Evolutionary conservation across 2,113 vertebrate species (phyloP), one percentile per base, ranked within the genome.

Genomic region (Pseudorasbora parva): DNA sequence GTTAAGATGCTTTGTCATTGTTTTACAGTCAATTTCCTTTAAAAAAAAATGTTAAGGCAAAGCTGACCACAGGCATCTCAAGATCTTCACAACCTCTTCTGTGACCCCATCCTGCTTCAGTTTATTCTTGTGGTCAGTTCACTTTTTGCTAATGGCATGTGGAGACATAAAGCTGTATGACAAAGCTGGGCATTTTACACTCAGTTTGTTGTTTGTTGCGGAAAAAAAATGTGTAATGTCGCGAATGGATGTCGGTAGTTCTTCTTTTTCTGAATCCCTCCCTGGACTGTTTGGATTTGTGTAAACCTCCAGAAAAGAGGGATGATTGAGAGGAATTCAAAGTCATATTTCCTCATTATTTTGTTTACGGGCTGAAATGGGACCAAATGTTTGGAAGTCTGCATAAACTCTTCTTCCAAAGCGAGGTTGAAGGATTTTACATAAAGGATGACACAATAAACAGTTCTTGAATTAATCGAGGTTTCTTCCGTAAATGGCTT

Each of bases 81-180:
- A 47, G 15, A 51, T 51, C 45, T 30, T 30, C 14, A 51, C 71
- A 27, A 51, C 71, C n/a, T n/a, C n/a, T n/a, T n/a, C n/a, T n/a
- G n/a, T n/a, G n/a, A n/a, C n/a, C n/a, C n/a, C n/a, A n/a, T n/a
- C n/a, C 25, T 37, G 68, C 47, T 79, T 79, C 60, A 76, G 57
- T 47, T 27, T 2, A 81, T 85, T 84, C 51, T 74, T 86, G 78
- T 69, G 80, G 78, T 59, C 60, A 77, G 75, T 77, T 21, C 74
- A 82, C 59, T 75, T 82, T 76, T 43, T 86, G 82, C 77, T 82
- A 87, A 83, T 71, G 57, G 82, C 85, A 75, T 84, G 84, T 78
- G 74, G 81, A 85, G 83, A 85, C 60, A 79, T 80, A 82, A 85
- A 83, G 62, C 23, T 15, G 68, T 54, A 79, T 64, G 47, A 74